A percentile compares a stretch with the other conserved stretches of the same genome.
These are phyloP conservation scores for Harlomillsia oculata DNA, from an alignment of 1,140 invertebrate genomes.

Conservation along the genomic window DNA sequence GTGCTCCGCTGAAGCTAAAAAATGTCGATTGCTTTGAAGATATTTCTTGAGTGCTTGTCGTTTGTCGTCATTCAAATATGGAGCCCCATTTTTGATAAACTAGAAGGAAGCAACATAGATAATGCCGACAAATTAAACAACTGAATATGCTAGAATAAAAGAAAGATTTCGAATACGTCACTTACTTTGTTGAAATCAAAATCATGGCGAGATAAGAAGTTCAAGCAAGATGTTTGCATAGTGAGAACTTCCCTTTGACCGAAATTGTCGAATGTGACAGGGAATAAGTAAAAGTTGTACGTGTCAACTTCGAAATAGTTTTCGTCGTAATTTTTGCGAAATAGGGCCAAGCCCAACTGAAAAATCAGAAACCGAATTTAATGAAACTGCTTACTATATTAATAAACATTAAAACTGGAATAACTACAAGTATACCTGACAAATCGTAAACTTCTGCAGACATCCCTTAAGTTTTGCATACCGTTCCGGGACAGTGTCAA, in stretches of 20 bases:
- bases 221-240: constrained; percentile 52
- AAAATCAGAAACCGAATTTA: constrained; percentile 28
- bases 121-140: constrained; percentile 8
- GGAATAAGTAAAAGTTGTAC: constrained; percentile 59
- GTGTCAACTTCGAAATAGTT: constrained; percentile 50
- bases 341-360: constrained; percentile 54
- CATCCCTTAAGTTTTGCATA: constrained; percentile 51
- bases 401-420: background rate
- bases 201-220: constrained; percentile 53
- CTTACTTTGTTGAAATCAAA: constrained; percentile 68
- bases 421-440: constrained; percentile 18
- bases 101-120: constrained; percentile 41
- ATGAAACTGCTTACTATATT: constrained; percentile 8
- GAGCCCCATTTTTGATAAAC: constrained; percentile 56
- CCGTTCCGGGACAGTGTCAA: constrained; percentile 53
- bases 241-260: constrained; percentile 47
- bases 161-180: constrained; percentile 10
- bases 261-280: constrained; percentile 49
- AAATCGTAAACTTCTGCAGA: constrained; percentile 49
- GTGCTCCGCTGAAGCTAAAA: constrained; percentile 4
- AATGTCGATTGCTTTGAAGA: constrained; percentile 36
- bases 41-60: constrained; percentile 39
- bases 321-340: constrained; percentile 45
- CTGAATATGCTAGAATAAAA: background rate
- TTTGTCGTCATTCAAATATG: constrained; percentile 52